Base-by-base conservation (phyloP, 2,113 vertebrate species). In the Strix aluco region DNA sequence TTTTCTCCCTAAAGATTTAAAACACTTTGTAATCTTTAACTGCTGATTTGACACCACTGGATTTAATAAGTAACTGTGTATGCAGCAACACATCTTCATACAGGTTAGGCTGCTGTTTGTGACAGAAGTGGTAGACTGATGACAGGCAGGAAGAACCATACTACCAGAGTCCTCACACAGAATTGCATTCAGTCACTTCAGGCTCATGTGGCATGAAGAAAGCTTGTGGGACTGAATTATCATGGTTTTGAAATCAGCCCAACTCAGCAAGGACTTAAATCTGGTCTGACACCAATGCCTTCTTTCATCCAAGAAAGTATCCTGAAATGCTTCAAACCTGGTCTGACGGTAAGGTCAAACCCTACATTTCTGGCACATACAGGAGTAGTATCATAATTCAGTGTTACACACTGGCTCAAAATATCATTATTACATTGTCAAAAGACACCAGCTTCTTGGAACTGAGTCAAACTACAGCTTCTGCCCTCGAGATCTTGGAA, bases 91-190 rank as follows among this genome's bases (percentile, higher is more conserved):
- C 21, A 27, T 23, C 11, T 46, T 34, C 30, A 12, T 15, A 36
- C 7, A 72, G 40, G 10, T 63, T 84, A 72, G 36, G 46, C 1
- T 52, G 29, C 32, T 73, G 42, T n/a, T 91, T 9, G 5, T 38
- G 29, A 29, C 58, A 66, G 40, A 82, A 73, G 4, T 38, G 36
- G 36, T 54, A 49, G 51, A 30, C 13, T 18, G n/a, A 11, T 2
- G 3, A 42, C 2, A 1, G 36, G 29, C 13, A 59, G 79, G 80
- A 83, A 67, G 13, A 74, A 15, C 38, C 27, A 52, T 23, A 42
- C 51, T 49, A 30, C 20, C 9, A 14, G 55, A 75, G 15, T 25
- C 32, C 57, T 70, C 25, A 26, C 0, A 0, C 10, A 57, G 78
- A 79, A 80, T 10, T 81, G 49, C 21, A 32, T 87, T 89, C 27